These are phyloP conservation scores for Drosophila sucinea DNA, from an alignment of 1,140 invertebrate genomes.

Conservation along the genomic window DNA sequence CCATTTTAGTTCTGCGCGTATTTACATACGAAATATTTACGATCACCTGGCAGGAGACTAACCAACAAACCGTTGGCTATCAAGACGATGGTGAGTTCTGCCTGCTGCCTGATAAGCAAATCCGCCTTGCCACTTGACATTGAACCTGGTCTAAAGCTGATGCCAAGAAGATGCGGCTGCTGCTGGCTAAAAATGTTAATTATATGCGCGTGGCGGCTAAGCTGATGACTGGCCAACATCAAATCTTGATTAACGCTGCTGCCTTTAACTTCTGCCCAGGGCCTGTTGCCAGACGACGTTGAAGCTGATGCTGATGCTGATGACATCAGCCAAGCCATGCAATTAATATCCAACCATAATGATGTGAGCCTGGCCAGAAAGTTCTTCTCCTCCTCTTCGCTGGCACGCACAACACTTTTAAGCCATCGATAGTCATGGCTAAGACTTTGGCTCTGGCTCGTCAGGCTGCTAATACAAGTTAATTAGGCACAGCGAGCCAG, in stretches of 20 bases:
- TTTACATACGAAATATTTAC: conserved; percentile 77
- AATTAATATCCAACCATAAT: conserved; percentile 74
- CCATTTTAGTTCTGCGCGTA: conserved; percentile 36
- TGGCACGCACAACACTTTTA: conserved; percentile 41
- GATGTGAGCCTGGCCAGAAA: conserved; percentile 56
- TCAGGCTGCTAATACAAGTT: conserved; percentile 64
- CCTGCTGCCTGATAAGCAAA: conserved; percentile 67
- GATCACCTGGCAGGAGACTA: conserved; percentile 15
- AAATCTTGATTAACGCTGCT: conserved; percentile 71
- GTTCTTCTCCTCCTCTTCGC: conserved; percentile 35
- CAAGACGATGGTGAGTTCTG: not conserved
- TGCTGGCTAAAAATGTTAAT: conserved; percentile 66
- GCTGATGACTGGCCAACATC: conserved; percentile 54
- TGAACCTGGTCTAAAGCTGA: conserved; percentile 52
- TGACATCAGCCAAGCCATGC: conserved; percentile 68
- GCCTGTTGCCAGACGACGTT: conserved; percentile 44
- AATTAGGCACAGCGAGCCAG: conserved; percentile 64
- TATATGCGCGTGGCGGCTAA: conserved; percentile 74
- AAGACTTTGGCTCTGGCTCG: not conserved
- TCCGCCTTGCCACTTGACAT: conserved; percentile 68
- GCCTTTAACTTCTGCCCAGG: conserved; percentile 18
- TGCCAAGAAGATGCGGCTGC: not conserved
- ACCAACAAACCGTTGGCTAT: conserved; percentile 25
- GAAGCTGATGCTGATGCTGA: conserved; percentile 44
- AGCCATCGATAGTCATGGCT: conserved; percentile 37